Evolutionary conservation across 2,797 vertebrate species (phyloP), one percentile per base, ranked within the genome.

Genomic region (Sitta carolinensis): DNA sequence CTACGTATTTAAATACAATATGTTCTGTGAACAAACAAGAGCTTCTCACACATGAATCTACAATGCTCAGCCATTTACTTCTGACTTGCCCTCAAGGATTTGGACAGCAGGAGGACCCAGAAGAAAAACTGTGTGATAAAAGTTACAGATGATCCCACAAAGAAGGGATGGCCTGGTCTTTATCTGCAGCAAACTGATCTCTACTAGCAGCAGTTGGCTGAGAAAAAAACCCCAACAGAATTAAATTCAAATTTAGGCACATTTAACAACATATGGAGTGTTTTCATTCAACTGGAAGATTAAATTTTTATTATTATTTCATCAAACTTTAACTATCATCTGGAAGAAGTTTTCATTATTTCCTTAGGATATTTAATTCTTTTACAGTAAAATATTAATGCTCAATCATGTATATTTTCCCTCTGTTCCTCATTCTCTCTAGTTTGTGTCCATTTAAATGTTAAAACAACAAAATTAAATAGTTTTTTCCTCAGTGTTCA

Each of bases 231-330:
- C 36, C 36, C 26, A 78, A 64, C 42, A 74, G 63, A 78, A 91
- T 1, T 58, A n/a, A 96, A 90, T 90, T 87, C 29, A 94, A 87
- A 95, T 92, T 85, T 54, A 88, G 69, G 73, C 84, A 64, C 61
- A 76, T 87, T 88, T 95, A 94, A 87, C 78, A 93, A 85, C 84
- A 94, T 94, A 92, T 84, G 86, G 94, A 92, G 52, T 43, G 40
- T 54, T 87, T 96, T 93, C 16, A 12, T 93, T 96, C 94, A 95
- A 94, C 79, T 89, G 67, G 48, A 92, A 89, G 84, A 96, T 97
- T 92, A 97, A 94, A 50, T 77, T 97, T 96, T 96, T 95, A 97
- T 96, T 94, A 96, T 89, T 96, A 91, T 96, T 96, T 96, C 94
- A 96, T 97, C 92, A 97, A 96, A 96, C 43, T 96, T 97, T 96